phyloP scores from a whole-genome alignment of 2,888 invertebrate genomes.

The Ectemnius cavifrons region DNA sequence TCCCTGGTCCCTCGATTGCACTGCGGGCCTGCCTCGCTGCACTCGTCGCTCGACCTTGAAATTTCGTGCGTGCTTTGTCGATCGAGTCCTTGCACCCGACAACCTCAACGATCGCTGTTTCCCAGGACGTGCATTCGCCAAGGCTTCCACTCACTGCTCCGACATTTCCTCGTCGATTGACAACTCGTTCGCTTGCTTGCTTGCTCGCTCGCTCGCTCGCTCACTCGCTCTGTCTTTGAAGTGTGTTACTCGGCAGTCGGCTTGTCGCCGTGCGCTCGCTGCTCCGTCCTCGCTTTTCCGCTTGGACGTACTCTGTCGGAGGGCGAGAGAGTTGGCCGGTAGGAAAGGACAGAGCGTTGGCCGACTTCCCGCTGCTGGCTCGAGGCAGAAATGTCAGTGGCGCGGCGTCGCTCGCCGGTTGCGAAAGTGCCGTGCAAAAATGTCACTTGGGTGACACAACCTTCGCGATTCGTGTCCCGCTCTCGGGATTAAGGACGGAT shows the following conservation, averaged over 20 bases:
- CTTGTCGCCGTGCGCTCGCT: conserved; percentile 38
- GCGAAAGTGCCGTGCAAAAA: conserved; percentile 29
- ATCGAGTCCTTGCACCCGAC: neutral
- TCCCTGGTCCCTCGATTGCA: neutral
- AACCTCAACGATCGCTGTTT: no score
- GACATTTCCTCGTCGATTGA: neutral
- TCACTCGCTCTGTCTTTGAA: neutral
- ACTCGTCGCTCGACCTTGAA: conserved; percentile 48
- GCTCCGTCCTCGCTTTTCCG: conserved; percentile 9
- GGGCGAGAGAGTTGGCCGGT: conserved; percentile 9
- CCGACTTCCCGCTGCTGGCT: conserved; percentile 49
- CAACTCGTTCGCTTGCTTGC: neutral
- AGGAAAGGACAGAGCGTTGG: conserved; percentile 40
- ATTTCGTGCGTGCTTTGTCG: conserved; percentile 25
- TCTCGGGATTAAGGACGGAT: conserved; percentile 18
- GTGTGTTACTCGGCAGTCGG: conserved; percentile 24
- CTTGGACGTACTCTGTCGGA: conserved; percentile 9
- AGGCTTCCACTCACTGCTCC: no score
- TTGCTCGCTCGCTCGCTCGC: neutral
- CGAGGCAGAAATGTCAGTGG: conserved; percentile 48
- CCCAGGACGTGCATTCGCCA: no score
- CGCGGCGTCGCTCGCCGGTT: conserved; percentile 21
- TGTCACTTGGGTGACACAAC: conserved; percentile 28
- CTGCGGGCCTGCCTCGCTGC: neutral
- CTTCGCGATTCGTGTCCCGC: conserved; percentile 8